Conservation (phyloP, 2,113 vertebrate genomes). For the Aptenodytes forsteri region DNA sequence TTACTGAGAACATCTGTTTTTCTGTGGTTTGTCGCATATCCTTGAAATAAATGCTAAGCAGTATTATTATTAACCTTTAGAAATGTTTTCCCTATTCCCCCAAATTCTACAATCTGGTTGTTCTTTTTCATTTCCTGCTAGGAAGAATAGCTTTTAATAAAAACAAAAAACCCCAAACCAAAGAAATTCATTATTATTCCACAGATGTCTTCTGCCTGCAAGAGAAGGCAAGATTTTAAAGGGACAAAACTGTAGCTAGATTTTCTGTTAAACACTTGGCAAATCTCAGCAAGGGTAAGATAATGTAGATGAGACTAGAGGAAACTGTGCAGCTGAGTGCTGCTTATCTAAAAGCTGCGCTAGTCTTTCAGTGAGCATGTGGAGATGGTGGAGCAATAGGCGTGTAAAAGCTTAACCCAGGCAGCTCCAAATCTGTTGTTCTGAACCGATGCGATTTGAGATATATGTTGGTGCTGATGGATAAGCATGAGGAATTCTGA, state of each 20-base stretch:
- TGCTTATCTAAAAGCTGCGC: background rate
- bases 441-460: background rate
- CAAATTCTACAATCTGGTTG: constrained; percentile 46
- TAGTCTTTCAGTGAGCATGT: background rate
- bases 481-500: background rate
- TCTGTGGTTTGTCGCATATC: constrained; percentile 22
- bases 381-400: background rate
- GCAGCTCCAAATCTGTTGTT: background rate
- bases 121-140: constrained; percentile 69
- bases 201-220: constrained; percentile 45
- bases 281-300: background rate
- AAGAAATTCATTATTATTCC: constrained; percentile 64
- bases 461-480: background rate
- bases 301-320: background rate
- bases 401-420: background rate
- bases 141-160: constrained; percentile 66
- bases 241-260: constrained; percentile 21
- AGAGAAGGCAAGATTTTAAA: constrained; percentile 47
- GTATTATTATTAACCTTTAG: constrained; percentile 50
- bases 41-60: constrained; percentile 48
- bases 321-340: background rate
- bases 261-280: background rate
- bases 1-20: constrained; percentile 7
- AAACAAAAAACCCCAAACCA: constrained; percentile 58
- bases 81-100: constrained; percentile 47